Base-by-base conservation (phyloP, 2,888 invertebrate species). In the Parnassius smintheus region DNA sequence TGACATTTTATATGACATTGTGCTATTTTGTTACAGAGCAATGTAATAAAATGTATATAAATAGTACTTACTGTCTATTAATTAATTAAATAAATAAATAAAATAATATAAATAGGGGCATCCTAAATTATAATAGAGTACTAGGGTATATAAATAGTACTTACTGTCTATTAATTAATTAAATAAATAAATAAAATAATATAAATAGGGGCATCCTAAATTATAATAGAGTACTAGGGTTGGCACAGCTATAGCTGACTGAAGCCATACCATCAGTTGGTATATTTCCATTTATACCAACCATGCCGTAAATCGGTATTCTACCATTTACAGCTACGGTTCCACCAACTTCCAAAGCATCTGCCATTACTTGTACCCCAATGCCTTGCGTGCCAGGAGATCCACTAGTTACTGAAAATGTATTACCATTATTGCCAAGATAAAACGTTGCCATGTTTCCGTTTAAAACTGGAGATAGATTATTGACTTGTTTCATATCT, bases 321-420 rank as follows among this genome's bases (percentile, higher is more conserved):
- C 72, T 77, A 0, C 88, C 88, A 68, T 70, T 74, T 0, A 88
- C 82, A 2, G 76, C 72, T 0, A 88, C 79, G 1, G 71, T 69
- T 0, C 88, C 88, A n/a, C 72, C 74, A 0, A 87, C 78, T 72
- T 86, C 74, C 10, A 88, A 68, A 3, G 77, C 82, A 64, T 86
- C 85, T 0, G 84, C 77, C 13, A 75, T 59, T 11, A 88, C 70
- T 46, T 78, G 76, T 0, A 88, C 68, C 0, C 83, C 85, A 69
- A 80, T 75, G 0, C 74, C 74, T 54, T 67, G 72, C 13, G 62
- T 65, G 3, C 71, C 72, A 3, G 73, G 72, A 2, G 75, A 73
- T 0, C 75, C 76, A 62, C 72, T 73, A 0, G 72, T 73, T 0
- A 74, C 61, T 1, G 72, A 72, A 11, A 76, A 73, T 0, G 69